phyloP scores from a whole-genome alignment of 2,888 invertebrate species.

The Macrosoma leucophasiata region DNA sequence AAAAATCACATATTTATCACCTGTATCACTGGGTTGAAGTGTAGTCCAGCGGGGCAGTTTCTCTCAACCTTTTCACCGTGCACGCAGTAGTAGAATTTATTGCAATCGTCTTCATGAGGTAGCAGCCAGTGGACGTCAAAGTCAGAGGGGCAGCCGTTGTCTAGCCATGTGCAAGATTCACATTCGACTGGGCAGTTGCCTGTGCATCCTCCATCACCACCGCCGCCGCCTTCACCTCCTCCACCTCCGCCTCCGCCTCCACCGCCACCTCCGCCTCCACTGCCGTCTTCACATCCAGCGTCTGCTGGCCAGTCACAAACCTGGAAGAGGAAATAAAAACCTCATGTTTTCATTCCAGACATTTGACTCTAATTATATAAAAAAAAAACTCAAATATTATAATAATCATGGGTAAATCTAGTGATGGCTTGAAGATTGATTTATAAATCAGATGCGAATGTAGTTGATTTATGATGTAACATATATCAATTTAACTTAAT shows the following conservation, averaged over 20 bases:
- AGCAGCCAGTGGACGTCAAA: conserved; percentile 37
- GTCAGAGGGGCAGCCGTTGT: no score
- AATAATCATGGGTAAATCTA: not conserved
- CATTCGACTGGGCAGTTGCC: no score
- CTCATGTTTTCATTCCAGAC: no score
- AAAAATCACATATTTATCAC: no score
- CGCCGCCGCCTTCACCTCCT: conserved; percentile 7
- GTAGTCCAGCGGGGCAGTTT: conserved; percentile 26
- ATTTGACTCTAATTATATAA: not conserved
- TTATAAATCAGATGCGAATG: no score
- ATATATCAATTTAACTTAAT: no score
- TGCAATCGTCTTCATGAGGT: conserved; percentile 53
- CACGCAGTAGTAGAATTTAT: conserved; percentile 45
- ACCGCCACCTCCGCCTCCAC: conserved; percentile 3
- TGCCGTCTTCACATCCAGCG: conserved; percentile 9
- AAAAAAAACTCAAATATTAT: no score
- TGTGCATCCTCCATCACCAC: no score
- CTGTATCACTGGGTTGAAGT: conserved; percentile 31
- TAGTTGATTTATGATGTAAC: no score
- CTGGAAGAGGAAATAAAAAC: no score
- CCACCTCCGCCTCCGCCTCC: conserved; percentile 5
- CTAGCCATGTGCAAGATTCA: no score
- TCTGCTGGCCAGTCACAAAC: conserved; percentile 30
- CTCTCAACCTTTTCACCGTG: conserved; percentile 31
- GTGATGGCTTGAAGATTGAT: not conserved